Evolutionary conservation across 2,797 vertebrate species (phyloP), one percentile per base, ranked within the genome.

Genomic region (Ctenochaetus hawaiiensis): DNA sequence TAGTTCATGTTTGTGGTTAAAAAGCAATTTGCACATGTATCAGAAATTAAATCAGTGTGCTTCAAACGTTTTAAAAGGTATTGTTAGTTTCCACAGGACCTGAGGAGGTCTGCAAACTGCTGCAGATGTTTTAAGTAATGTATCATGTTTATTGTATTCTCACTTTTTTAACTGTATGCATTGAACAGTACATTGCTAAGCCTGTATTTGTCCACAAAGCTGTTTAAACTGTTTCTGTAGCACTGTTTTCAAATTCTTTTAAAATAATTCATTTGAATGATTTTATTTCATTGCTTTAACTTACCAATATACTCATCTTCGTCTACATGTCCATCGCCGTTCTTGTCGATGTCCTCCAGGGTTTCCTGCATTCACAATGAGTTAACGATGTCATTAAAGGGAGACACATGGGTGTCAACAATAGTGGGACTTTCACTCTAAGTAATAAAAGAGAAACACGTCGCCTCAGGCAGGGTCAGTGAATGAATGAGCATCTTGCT

Each of bases 261-360:
- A 23, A 20, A 49, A 10, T 5, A 68, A 60, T 57, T 8, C 37
- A 64, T 54, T 60, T 3, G 2, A 58, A 57, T 53, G 6, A 3
- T 41, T 56, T 60, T 0, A 87, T 30, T 30, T 30, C 26, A 30
- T 30, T 30, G 26, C 26, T 30, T 26, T 2, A 30, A 30, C 97
- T 95, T 93, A 99, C 98, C 97, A 12, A 99, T 98, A 79, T 99
- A 99, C 80, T 99, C 98, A 8, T 99, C 97, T 90, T 98, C 97
- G 89, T 99, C 98, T 85, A 99, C 97, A 62, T 97, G 96, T 58
- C 98, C 98, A 22, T 99, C 98, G 6, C 87, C 93, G 0, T 99
- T 97, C 94, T 97, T 99, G 93, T 99, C 98, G 53, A 99, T 98
- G 92, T 99, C 98, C 92, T 99, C 98, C 90, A 99, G 90, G 2